These are phyloP conservation scores for Trachelus iudaicus DNA, from an alignment of 2,888 invertebrate genomes.

Conservation along the genomic window DNA sequence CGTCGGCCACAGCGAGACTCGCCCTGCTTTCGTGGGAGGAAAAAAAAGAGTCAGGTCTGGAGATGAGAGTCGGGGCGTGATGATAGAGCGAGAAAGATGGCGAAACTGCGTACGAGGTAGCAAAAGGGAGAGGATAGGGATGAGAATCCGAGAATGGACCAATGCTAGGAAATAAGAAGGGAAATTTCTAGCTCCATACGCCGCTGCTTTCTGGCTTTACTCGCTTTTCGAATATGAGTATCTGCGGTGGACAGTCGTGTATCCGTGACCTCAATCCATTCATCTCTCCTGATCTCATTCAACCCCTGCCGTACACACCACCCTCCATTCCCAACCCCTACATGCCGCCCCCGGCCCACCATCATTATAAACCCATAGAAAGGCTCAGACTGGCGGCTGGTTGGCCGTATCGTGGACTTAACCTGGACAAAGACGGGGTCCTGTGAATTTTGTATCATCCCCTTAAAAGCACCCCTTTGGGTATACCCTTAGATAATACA, in stretches of 20 bases:
- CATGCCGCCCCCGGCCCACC: neutral
- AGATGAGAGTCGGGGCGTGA: neutral
- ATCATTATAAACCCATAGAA: neutral
- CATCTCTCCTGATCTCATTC: constrained; percentile 39
- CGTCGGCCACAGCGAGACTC: neutral
- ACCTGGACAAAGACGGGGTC: too few relatives aligned
- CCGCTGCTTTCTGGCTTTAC: constrained; percentile 9
- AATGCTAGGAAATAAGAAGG: too few relatives aligned
- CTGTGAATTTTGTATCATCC: too few relatives aligned
- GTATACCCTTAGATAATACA: too few relatives aligned
- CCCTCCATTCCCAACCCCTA: neutral
- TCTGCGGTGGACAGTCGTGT: constrained; percentile 37
- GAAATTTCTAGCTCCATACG: neutral
- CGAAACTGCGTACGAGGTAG: too few relatives aligned
- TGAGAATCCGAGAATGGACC: too few relatives aligned
- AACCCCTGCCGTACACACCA: neutral
- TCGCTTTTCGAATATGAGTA: constrained; percentile 18
- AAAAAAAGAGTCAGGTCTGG: neutral
- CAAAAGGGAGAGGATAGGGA: too few relatives aligned
- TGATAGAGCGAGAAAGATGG: neutral
- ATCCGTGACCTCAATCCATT: constrained; percentile 53
- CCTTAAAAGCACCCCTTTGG: too few relatives aligned
- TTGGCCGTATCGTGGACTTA: too few relatives aligned
- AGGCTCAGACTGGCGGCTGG: neutral
- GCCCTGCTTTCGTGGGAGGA: too few relatives aligned